Base-by-base conservation (phyloP, 2,113 vertebrate species). In the Thymallus thymallus region DNA sequence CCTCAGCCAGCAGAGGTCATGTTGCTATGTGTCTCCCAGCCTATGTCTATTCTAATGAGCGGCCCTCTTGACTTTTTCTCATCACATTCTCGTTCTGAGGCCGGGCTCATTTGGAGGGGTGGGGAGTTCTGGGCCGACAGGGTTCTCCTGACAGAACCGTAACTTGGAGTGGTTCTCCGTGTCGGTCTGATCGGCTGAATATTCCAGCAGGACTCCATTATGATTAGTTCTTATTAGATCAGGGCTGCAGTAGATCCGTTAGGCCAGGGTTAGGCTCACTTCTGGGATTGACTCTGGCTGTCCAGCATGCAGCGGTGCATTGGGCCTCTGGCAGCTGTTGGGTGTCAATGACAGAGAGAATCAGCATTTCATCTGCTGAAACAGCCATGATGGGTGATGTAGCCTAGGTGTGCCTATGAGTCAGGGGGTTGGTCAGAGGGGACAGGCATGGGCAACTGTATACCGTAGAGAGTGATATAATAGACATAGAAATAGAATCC, bases 1-100 rank as follows among this genome's bases (percentile, higher is more conserved):
- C 32, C 71, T 56, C 13, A 78, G 64, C 80, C 79, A 79, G 80
- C 75, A 86, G 81, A 85, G 88, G 83, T 90, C 86, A 88, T 73
- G 76, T 82, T 75, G 73, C 76, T 82, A 75, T 80, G 73, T 65
- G 63, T 73, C 29, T 80, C 83, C 74, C 76, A 66, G 77, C 77
- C 60, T 71, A 20, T 67, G 75, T 82, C 77, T 84, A 71, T 82
- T 84, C 73, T 77, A 76, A 75, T 60, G 76, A 83, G 66, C 69
- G 61, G 22, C 24, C 24, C 71, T 76, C 72, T 76, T 46, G 76
- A 69, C 62, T 82, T 82, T 82, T 75, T 71, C 70, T 79, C 76
- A 73, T 72, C 82, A 81, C 80, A 79, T 74, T 76, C 73, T 73
- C 72, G 76, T 68, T 80, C 68, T 83, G 79, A 77, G 84, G 68